Evolutionary conservation across 2,888 invertebrate genomes (phyloP).

Genomic region (Sesia apiformis): DNA sequence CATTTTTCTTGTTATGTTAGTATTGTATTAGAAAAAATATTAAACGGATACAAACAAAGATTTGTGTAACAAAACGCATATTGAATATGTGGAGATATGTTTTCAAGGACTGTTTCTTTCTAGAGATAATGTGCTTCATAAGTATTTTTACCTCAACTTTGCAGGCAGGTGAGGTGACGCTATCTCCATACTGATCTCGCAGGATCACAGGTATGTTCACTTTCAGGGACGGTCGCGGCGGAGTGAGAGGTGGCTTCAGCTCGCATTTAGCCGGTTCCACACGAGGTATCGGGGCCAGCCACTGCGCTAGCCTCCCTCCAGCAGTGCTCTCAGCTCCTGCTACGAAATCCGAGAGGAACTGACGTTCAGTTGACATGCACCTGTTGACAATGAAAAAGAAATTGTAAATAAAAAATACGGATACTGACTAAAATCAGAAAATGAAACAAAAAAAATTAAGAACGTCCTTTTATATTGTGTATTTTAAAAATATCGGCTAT

Average conservation of each 20-base stretch:
- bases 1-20: no score
- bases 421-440: no score
- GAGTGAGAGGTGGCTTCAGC: conserved; percentile 81
- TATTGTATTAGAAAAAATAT: no score
- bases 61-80: no score
- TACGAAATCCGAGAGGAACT: conserved; percentile 95
- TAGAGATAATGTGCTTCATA: neutral
- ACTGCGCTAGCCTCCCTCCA: conserved; percentile 93
- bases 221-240: conserved; percentile 78
- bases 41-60: no score
- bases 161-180: conserved; percentile 88
- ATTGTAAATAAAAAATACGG: no score
- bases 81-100: neutral
- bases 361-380: conserved; percentile 90
- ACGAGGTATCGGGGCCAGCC: conserved; percentile 94
- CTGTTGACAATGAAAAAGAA: conserved; percentile 43
- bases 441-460: no score
- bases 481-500: no score
- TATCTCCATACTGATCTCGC: conserved; percentile 93
- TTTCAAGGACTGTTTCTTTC: neutral
- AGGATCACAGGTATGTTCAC: conserved; percentile 79
- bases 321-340: conserved; percentile 87
- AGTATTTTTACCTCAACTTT: conserved; percentile 76
- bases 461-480: no score
- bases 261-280: conserved; percentile 93